These are phyloP conservation scores for Drosophila simulans DNA, from an alignment of 1,140 invertebrate genomes.

Conservation along the genomic window DNA sequence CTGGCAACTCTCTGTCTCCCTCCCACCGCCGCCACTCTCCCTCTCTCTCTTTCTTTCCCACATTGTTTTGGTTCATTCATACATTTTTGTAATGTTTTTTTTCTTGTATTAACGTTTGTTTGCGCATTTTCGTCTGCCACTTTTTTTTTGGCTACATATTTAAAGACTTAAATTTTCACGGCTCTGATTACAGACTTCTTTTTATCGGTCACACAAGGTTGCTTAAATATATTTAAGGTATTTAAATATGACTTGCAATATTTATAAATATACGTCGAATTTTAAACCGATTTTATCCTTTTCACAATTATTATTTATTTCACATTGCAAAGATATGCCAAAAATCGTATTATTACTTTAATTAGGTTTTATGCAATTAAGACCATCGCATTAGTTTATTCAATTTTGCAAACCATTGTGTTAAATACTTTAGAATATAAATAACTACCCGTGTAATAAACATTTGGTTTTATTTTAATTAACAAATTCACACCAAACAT, in stretches of 20 bases:
- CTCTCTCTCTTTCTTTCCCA: slow-evolving; percentile 12
- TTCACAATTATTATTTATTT: too few relatives aligned
- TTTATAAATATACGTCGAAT: too few relatives aligned
- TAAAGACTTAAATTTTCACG: slow-evolving; percentile 65
- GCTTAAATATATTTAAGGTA: background rate
- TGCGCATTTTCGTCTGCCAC: slow-evolving; percentile 31
- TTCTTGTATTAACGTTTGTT: slow-evolving; percentile 39
- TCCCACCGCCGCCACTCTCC: background rate
- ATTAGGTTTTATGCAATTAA: background rate
- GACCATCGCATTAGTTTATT: background rate
- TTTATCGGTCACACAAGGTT: slow-evolving; percentile 4
- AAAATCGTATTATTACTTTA: too few relatives aligned
- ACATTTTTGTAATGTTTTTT: slow-evolving; percentile 60
- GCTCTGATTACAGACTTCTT: slow-evolving; percentile 14
- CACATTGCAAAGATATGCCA: too few relatives aligned
- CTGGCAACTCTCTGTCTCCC: slow-evolving; percentile 30
- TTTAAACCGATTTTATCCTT: too few relatives aligned
- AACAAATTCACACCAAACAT: slow-evolving; percentile 14
- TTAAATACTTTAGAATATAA: too few relatives aligned
- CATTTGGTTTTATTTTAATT: slow-evolving; percentile 15
- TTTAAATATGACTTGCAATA: background rate
- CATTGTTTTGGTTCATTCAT: slow-evolving; percentile 66
- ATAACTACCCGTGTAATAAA: slow-evolving; percentile 11
- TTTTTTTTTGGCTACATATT: slow-evolving; percentile 36
- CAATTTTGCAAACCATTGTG: background rate